These are phyloP conservation scores for Lasioglossum leucozonium DNA, from an alignment of 2,888 invertebrate species.

Conservation along the genomic window DNA sequence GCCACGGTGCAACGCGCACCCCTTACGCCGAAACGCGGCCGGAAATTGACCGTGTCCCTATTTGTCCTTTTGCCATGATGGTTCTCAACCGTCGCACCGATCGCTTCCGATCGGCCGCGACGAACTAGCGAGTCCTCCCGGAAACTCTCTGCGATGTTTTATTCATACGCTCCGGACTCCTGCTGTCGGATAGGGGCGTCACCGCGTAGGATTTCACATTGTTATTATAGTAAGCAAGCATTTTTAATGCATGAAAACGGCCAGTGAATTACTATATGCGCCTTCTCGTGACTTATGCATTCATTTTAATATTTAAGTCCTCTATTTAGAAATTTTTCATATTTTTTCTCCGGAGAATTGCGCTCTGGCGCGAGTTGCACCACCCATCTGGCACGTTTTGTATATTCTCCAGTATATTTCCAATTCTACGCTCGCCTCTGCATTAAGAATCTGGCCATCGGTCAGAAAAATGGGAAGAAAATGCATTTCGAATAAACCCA, in stretches of 20 bases:
- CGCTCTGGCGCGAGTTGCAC: background rate
- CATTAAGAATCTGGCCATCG: background rate
- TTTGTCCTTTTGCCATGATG: slow-evolving; percentile 77
- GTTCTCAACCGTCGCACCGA: slow-evolving; percentile 66
- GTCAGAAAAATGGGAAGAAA: background rate
- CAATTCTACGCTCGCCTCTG: background rate
- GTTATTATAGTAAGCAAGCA: background rate
- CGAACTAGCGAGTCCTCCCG: background rate
- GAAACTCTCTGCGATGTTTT: background rate
- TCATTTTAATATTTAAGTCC: background rate
- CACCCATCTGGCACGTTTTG: background rate
- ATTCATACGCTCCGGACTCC: background rate
- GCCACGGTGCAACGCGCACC: slow-evolving; percentile 74
- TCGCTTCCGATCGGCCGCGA: background rate
- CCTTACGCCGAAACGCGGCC: slow-evolving; percentile 73
- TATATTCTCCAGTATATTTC: background rate
- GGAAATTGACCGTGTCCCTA: slow-evolving; percentile 81
- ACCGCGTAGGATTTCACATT: background rate
- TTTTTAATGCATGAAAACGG: background rate
- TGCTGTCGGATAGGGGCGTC: background rate
- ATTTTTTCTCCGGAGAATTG: background rate
- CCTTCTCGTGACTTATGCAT: background rate
- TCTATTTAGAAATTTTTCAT: background rate
- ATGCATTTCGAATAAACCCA: background rate
- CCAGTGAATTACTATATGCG: background rate